These are phyloP conservation scores for Andrena trimmerana DNA, from an alignment of 2,888 invertebrate species.

Conservation along the genomic window DNA sequence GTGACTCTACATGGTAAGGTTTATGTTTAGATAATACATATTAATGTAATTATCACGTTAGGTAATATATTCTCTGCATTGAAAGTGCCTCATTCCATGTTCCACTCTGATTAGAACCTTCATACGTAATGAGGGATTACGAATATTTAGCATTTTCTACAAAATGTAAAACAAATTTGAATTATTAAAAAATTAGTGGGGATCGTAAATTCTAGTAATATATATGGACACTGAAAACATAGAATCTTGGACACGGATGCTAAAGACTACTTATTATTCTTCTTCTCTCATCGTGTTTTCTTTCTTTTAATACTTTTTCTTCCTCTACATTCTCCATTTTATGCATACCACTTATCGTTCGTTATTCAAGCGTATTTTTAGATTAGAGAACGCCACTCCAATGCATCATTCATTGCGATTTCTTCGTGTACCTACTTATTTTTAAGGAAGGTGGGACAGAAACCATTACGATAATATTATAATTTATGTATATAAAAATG, in stretches of 20 bases:
- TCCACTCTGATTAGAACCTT: too few species aligned
- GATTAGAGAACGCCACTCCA: neutral
- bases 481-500: neutral
- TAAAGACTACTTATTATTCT: constrained; percentile 1
- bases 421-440: neutral
- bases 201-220: neutral
- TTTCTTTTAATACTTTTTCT: neutral
- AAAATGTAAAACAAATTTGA: neutral
- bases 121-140: too few species aligned
- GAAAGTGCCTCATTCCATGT: too few species aligned
- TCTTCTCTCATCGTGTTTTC: neutral
- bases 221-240: neutral
- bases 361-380: neutral
- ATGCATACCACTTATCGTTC: neutral
- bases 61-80: too few species aligned
- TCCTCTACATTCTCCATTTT: neutral
- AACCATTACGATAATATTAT: neutral
- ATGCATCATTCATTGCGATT: constrained; percentile 9
- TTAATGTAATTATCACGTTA: too few species aligned
- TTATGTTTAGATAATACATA: too few species aligned
- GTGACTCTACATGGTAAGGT: too few species aligned
- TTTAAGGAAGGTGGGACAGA: neutral
- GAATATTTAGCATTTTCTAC: too few species aligned
- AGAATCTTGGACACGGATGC: neutral
- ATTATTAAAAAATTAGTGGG: neutral